Conservation (phyloP, 1,140 invertebrate genomes). For the Eufriesea mexicana region DNA sequence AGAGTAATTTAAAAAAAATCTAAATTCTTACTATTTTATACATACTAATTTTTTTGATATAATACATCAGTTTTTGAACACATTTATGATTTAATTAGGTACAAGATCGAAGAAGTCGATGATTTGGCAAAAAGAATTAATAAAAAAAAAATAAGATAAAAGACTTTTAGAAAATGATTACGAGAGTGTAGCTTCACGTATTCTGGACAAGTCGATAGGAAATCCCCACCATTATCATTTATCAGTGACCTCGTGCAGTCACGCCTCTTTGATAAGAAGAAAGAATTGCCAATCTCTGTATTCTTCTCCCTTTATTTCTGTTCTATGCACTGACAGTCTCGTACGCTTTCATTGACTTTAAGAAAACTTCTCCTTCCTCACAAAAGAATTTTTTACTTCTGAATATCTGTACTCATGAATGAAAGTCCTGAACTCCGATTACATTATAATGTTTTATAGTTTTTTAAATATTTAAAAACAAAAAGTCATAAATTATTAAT, state of each 20-base stretch:
- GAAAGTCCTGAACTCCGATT: no score
- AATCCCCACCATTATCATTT: slow-evolving; percentile 62
- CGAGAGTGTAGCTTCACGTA: slow-evolving; percentile 51
- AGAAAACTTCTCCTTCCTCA: not conserved
- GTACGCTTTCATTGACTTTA: not conserved
- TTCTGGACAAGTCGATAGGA: slow-evolving; percentile 44
- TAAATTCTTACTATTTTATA: not conserved
- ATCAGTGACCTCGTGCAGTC: slow-evolving; percentile 69
- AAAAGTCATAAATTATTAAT: no score
- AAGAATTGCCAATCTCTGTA: slow-evolving; percentile 43
- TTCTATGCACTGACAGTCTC: not conserved
- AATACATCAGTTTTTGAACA: not conserved
- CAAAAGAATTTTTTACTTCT: not conserved
- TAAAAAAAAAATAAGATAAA: slow-evolving; percentile 22
- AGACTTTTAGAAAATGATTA: slow-evolving; percentile 67
- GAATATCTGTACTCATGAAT: no score
- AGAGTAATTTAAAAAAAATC: not conserved
- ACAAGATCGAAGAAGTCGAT: not conserved
- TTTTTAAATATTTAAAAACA: no score
- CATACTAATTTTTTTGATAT: not conserved
- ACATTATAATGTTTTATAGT: no score
- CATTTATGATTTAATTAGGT: not conserved
- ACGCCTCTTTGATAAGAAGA: slow-evolving; percentile 66
- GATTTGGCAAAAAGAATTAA: not conserved
- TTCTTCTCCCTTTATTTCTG: slow-evolving; percentile 20